Percentiles rank a stretch among this genome's conserved stretches.
Evolutionary conservation across 2,113 vertebrate genomes (phyloP).

Genomic region (Gnathonemus echidnorhynchus): DNA sequence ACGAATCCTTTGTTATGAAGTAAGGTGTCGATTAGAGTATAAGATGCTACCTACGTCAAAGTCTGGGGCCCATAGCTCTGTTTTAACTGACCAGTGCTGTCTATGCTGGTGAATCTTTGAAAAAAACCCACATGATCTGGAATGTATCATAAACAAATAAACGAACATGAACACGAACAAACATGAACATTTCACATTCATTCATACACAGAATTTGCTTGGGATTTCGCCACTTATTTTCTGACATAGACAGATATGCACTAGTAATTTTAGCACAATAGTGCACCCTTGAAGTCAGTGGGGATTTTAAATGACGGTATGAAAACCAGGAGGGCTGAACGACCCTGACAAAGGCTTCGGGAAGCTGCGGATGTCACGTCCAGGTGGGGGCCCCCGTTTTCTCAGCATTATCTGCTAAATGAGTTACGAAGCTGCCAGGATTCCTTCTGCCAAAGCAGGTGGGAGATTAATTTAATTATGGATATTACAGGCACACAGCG

Average conservation of each 20-base stretch:
- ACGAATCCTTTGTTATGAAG: not conserved
- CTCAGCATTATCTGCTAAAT: not conserved
- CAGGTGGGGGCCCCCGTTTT: not conserved
- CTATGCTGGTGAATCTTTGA: not conserved
- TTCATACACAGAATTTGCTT: not conserved
- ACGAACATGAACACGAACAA: not conserved
- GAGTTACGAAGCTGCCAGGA: not conserved
- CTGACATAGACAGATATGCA: not conserved
- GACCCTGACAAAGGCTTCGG: not conserved
- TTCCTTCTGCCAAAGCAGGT: not conserved
- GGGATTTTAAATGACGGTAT: not conserved
- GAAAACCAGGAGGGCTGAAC: not conserved
- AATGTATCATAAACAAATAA: not conserved
- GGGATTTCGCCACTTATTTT: not conserved
- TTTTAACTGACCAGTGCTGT: not conserved
- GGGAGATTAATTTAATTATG: conserved; percentile 16
- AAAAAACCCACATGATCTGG: not conserved
- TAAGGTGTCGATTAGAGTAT: not conserved
- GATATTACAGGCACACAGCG: not conserved
- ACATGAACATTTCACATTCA: not conserved
- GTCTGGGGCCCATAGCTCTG: not conserved
- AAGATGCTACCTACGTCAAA: not conserved
- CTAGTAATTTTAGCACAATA: not conserved
- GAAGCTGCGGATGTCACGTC: not conserved
- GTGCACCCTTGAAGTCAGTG: not conserved